A percentile compares a stretch with the other conserved stretches of the same genome.
Conservation (phyloP, 2,888 invertebrate species). For the Conops quadrifasciatus region DNA sequence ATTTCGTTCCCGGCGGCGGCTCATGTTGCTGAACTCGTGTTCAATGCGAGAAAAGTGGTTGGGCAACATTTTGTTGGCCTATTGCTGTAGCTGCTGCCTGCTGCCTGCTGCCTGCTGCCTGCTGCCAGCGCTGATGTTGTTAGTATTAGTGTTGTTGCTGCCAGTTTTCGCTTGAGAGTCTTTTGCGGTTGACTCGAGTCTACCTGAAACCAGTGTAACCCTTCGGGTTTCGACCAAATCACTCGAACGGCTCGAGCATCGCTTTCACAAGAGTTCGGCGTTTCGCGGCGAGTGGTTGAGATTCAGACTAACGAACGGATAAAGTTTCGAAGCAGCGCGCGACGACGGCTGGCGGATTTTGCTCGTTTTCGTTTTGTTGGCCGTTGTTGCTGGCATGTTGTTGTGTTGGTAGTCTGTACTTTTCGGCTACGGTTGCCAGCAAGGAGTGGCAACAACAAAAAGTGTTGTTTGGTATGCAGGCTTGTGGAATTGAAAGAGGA, state of each 20-base stretch:
- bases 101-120: conserved; percentile 33
- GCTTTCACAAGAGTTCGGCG: conserved; percentile 57
- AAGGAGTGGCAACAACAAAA: conserved; percentile 21
- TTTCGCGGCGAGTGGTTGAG: conserved; percentile 64
- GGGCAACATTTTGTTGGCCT: conserved; percentile 55
- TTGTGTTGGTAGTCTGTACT: conserved; percentile 47
- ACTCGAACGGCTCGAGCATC: conserved; percentile 36
- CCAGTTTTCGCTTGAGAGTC: conserved; percentile 30
- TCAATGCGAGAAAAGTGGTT: conserved; percentile 50
- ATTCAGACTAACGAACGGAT: conserved; percentile 61
- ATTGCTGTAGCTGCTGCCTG: conserved; percentile 43
- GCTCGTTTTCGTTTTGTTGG: conserved; percentile 15
- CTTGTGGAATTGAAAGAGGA: conserved; percentile 18
- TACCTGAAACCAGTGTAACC: conserved; percentile 23
- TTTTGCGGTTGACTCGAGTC: conserved; percentile 27
- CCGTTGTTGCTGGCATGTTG: conserved; percentile 40
- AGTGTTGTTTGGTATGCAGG: conserved; percentile 14
- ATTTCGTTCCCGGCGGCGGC: neutral
- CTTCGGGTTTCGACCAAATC: conserved; percentile 42
- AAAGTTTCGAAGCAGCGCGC: neutral
- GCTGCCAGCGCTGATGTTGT: conserved; percentile 5
- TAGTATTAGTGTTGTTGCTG: conserved; percentile 16
- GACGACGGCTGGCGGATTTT: conserved; percentile 10
- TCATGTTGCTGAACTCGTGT: conserved; percentile 34
- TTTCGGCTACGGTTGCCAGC: conserved; percentile 36